Evolutionary conservation across 2,888 invertebrate species (phyloP).

Genomic region (Epistrophe eligans): DNA sequence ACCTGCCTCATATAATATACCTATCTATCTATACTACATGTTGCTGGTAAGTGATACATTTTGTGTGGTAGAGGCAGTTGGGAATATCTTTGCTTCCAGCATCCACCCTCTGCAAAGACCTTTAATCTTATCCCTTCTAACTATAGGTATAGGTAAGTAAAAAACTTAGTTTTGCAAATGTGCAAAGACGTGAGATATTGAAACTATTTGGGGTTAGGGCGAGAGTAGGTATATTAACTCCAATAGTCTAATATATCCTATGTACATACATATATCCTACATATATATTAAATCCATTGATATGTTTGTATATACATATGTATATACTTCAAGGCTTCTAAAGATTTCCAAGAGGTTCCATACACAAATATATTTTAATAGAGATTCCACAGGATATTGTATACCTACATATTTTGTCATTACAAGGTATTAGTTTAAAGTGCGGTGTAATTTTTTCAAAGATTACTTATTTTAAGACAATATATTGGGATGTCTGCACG

Average conservation of each 20-base stretch:
- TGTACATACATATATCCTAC: background rate
- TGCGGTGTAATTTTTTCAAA: too few relatives aligned
- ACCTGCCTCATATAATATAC: background rate
- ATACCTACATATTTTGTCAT: too few relatives aligned
- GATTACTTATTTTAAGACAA: too few relatives aligned
- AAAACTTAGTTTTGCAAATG: constrained; percentile 67
- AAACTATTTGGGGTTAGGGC: constrained; percentile 50
- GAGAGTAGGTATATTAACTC: constrained; percentile 32
- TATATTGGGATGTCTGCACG: too few relatives aligned
- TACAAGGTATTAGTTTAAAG: too few relatives aligned
- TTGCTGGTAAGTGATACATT: constrained; percentile 38
- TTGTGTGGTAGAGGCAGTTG: background rate
- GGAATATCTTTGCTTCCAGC: background rate
- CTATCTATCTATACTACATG: constrained; percentile 13
- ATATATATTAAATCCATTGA: background rate
- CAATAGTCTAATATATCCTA: background rate
- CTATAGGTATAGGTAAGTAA: constrained; percentile 23
- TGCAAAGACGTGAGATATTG: constrained; percentile 72
- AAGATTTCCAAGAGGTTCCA: background rate
- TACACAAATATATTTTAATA: background rate
- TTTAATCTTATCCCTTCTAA: constrained; percentile 28
- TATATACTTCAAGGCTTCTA: background rate
- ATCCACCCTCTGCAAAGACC: constrained; percentile 15
- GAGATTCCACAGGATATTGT: too few relatives aligned
- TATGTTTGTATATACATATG: background rate